Base-by-base conservation (phyloP, 37 sponge, comb jelly and placozoan genomes). In the Hexactinellida sp. region DNA sequence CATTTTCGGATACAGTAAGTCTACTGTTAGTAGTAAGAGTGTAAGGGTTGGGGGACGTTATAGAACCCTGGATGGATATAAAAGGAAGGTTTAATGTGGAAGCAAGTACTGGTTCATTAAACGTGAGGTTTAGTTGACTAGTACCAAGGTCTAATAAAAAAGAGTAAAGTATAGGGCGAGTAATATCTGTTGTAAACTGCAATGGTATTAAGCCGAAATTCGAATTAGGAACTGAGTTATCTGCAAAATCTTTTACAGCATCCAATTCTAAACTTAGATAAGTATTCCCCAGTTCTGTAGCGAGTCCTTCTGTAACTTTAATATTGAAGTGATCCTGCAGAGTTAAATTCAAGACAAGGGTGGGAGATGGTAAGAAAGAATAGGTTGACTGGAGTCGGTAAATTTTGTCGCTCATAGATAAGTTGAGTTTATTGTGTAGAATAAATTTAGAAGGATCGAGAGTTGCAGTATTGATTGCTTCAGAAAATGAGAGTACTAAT, bases 241-340 rank as follows among this genome's bases (percentile, higher is more conserved):
- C 30, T 32, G 76, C 76, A 28, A 63, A 63, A n/a, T 63, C 76
- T 63, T 63, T 63, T 28, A 63, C 3, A n/a, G 76, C 76, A 63
- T 63, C 34, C 5, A 28, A 63, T 24, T 19, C 76, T 13, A 88
- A 71, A 24, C 90, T 38, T 1, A 95, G 82, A 85, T 88, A 95
- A 0, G 92, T 95, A 54, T 91, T 92, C 1, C 91, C 94, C 0
- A 55, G 37, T 36, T 91, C 92, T 35, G 94, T 93, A 3, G 87
- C 94, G 90, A 95, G 91, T 0, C 92, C 96, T 32, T 84, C 37
- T 19, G 76, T 90, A 47, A 88, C 3, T 28, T 63, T 63, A n/a
- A 63, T 10, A n/a, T 28, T 63, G 13, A 63, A 63, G 13, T 25
- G 76, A 23, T 63, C 76, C 76, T 1, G 21, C 13, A 21, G 21